Base-by-base conservation (phyloP, 2,888 invertebrate genomes). In the Subacronicta megacephala region DNA sequence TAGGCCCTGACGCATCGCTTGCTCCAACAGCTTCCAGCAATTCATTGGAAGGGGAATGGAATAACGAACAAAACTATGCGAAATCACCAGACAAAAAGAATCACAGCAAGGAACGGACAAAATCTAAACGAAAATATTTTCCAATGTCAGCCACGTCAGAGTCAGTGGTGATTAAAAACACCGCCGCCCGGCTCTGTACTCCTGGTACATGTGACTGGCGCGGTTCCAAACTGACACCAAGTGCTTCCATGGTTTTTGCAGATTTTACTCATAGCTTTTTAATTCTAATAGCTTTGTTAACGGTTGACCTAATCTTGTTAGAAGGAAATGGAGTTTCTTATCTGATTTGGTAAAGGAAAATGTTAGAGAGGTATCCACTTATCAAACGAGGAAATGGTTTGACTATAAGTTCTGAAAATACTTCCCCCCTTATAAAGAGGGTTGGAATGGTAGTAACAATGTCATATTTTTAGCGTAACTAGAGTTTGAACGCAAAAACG, bases 91-190 rank as follows among this genome's bases (percentile, higher is more conserved):
- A n/a, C n/a, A n/a, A n/a, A n/a, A n/a, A n/a, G n/a, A n/a, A n/a
- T n/a, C 44, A 20, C 16, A 18, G 18, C 31, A 49, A 31, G 18
- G 16, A 9, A 51, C 31, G 40, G 52, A 36, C n/a, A n/a, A n/a
- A 43, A 59, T 65, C 51, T 47, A 75, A 45, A 64, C 60, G 54
- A 31, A 71, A 52, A 62, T 50, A 63, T 72, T 76, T 73, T 73
- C 73, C 59, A 72, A 57, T 73, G 77, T 76, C 74, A 63, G 47
- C 33, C 62, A 49, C 55, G 72, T 77, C 76, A 67, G 54, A 46
- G 38, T 47, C 62, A 63, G 59, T 38, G 59, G 59, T 72, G 75
- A 72, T 75, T 75, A 75, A 78, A 75, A 68, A 72, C 72, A 69
- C 52, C 38, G 41, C 56, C 33, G 35, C 51, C 51, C 36, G 20